Evolutionary conservation across 1,140 invertebrate genomes (phyloP).

Genomic region (Platorchestia sp.): DNA sequence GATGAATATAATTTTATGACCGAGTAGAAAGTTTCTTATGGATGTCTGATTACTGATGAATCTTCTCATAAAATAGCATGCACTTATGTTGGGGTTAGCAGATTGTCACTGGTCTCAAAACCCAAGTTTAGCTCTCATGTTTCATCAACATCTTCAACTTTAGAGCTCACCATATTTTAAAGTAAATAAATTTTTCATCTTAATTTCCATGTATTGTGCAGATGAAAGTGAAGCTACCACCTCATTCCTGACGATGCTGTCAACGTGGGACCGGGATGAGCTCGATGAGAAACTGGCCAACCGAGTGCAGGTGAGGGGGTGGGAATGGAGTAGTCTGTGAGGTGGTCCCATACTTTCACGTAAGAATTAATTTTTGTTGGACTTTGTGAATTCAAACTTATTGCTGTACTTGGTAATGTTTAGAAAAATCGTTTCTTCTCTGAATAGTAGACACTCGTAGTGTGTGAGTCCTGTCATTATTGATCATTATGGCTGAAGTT

Average conservation of each 20-base stretch:
- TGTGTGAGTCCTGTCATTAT: no score
- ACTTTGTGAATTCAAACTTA: no score
- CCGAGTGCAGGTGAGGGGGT: slow-evolving; percentile 68
- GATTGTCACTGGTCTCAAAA: not conserved
- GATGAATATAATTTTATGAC: not conserved
- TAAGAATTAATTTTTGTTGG: no score
- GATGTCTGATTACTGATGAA: not conserved
- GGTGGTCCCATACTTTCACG: not conserved
- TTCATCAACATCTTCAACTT: not conserved
- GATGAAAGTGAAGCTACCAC: slow-evolving; percentile 97
- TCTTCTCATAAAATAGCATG: not conserved
- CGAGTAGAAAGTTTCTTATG: not conserved
- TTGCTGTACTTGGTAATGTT: no score
- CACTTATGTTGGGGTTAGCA: not conserved
- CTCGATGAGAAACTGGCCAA: slow-evolving; percentile 95
- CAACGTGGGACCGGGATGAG: slow-evolving; percentile 98
- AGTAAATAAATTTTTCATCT: no score
- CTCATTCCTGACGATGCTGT: slow-evolving; percentile 95
- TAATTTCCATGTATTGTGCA: slow-evolving; percentile 71
- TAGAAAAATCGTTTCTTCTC: no score
- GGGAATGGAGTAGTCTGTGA: not conserved
- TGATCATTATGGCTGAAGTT: no score
- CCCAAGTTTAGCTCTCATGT: not conserved
- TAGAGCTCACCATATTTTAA: not conserved
- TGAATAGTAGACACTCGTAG: no score